Evolutionary conservation across 1,140 invertebrate species (phyloP).

Genomic region (Drosophila sucinea): DNA sequence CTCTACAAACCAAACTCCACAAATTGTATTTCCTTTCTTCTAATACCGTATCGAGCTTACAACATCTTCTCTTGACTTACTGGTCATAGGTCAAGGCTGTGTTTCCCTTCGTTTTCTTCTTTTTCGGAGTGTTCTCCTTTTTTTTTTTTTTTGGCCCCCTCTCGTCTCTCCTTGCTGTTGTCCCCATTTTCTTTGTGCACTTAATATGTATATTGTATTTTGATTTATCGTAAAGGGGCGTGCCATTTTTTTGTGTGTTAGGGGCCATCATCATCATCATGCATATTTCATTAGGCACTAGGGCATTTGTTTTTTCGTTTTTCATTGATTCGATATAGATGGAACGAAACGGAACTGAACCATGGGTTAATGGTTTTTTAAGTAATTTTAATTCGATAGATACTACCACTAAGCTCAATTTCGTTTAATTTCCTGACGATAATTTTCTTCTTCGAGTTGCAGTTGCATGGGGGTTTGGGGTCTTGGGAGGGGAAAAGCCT

Average conservation of each 20-base stretch:
- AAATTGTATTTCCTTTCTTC: too few species aligned
- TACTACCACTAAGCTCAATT: background rate
- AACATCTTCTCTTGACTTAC: background rate
- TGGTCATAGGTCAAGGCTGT: slow-evolving; percentile 66
- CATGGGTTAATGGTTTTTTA: slow-evolving; percentile 48
- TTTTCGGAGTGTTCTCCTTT: slow-evolving; percentile 11
- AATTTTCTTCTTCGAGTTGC: slow-evolving; percentile 28
- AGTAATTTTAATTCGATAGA: slow-evolving; percentile 38
- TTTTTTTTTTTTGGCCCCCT: background rate
- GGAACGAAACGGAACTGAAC: slow-evolving; percentile 5
- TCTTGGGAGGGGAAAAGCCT: slow-evolving; percentile 21
- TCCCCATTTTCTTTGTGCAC: slow-evolving; percentile 28
- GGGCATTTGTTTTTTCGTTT: slow-evolving; percentile 26
- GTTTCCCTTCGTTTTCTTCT: slow-evolving; percentile 3
- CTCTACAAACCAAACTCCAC: too few species aligned
- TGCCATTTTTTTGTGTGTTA: slow-evolving; percentile 30
- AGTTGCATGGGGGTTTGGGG: slow-evolving; percentile 22
- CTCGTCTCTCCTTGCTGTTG: background rate
- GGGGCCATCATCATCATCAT: slow-evolving; percentile 34
- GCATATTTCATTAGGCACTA: slow-evolving; percentile 66
- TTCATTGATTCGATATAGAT: slow-evolving; percentile 45
- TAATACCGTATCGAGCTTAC: too few species aligned
- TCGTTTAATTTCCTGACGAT: slow-evolving; percentile 30
- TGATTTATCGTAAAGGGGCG: slow-evolving; percentile 70
- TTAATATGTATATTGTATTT: slow-evolving; percentile 76